Evolutionary conservation across 2,113 vertebrate genomes (phyloP), one percentile per base, ranked within the genome.

Genomic region (Macquaria australasica): DNA sequence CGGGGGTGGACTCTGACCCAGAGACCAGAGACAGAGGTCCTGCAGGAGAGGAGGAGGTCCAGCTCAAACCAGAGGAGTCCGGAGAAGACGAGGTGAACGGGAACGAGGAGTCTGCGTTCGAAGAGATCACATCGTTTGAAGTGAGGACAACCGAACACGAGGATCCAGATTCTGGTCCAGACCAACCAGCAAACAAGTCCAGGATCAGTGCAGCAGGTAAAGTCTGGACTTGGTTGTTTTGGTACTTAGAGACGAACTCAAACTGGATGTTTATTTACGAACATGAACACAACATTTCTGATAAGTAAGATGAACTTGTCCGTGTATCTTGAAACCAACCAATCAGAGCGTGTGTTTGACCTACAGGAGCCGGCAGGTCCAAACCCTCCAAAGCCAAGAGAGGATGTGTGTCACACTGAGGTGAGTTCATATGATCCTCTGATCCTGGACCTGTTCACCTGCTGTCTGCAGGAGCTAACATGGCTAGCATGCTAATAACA

Each of bases 101-200:
- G 51, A 53, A 21, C 7, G 55, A 86, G 43, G 62, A 70, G 8
- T 53, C 51, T 2, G 48, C 43, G 10, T 73, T 78, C 62, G 79
- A 87, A 48, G 76, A 39, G 74, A 62, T 82, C 63, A 41, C 11
- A 8, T 25, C 39, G 0, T 4, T 28, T 0, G 56, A 81, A 9
- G 21, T 18, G 8, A 28, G 50, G 62, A 5, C 20, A 20, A 5
- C 14, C 3, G 0, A 62, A 16, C 28, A 10, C 4, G 0, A 25
- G 0, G 72, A 45, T 48, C 53, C 75, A 28, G 41, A 23, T 15
- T 2, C 71, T 39, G 23, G 8, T 66, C 67, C 73, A 16, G 5
- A 11, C 15, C 11, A 9, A 56, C 10, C 31, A 25, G 67, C 51
- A 7, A 50, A 58, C 21, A 48, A n/a, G 15, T 63, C 74, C 34